Evolutionary conservation across 2,797 vertebrate species (phyloP), one percentile per base, ranked within the genome.

Genomic region (Loris lydekkerianus): DNA sequence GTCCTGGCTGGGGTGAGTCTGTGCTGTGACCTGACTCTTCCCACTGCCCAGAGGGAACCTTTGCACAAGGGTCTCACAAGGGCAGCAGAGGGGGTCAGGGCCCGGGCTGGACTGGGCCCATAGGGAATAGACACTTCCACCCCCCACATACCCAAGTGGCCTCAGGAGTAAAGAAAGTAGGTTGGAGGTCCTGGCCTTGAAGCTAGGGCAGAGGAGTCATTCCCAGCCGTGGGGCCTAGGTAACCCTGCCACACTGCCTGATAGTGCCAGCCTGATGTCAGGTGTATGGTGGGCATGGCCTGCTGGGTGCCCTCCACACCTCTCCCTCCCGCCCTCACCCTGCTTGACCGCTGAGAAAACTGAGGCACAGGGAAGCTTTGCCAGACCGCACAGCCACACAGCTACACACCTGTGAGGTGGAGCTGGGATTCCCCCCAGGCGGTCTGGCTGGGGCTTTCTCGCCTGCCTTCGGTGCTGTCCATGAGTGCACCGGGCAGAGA

Each of bases 271-370:
- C 29, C 21, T 14, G 11, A 37, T 46, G 17, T 65, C 49, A 27
- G 70, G 40, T 1, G 0, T 58, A 37, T n/a, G 46, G 1, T 8
- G 27, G 31, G 7, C 21, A 3, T 5, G 9, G n/a, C 5, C 11
- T 18, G 56, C 40, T 2, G 15, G 40, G 53, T 7, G 43, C 58
- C 43, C 25, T 6, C 25, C 14, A 6, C 3, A 3, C 40, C 77
- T 60, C 53, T 65, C 61, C 70, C 58, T 18, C 67, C 11, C 40
- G 25, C 37, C 20, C 27, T 58, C 5, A 2, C 18, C 21, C 73
- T 21, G 1, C 65, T 61, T 29, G 63, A 5, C 2, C 70, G 58
- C n/a, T 3, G 63, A 37, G 56, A n/a, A 63, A 20, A 31, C 58
- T 4, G 63, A 72, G 63, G 73, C 65, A 23, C 89, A 40, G 40